These are phyloP conservation scores for Paradoxurus hermaphroditus DNA, from an alignment of 2,113 vertebrate species.

Conservation along the genomic window DNA sequence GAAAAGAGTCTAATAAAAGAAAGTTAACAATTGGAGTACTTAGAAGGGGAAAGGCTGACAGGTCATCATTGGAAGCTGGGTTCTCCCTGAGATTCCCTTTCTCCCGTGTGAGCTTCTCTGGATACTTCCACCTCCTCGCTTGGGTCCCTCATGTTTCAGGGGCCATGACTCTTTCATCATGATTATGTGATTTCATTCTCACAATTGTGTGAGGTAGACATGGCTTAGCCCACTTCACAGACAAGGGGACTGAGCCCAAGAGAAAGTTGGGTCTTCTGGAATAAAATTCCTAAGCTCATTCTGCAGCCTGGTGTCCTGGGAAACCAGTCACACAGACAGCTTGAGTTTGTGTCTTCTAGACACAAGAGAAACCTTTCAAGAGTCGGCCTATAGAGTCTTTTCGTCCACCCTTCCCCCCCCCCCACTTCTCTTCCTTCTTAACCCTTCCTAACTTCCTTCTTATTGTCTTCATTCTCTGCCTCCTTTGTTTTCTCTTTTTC, in stretches of 20 bases:
- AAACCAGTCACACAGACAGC: not conserved
- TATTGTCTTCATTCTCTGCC: not conserved
- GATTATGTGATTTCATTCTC: not conserved
- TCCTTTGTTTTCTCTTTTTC: not conserved
- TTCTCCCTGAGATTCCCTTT: not conserved
- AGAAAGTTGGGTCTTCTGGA: not conserved
- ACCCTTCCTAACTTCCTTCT: not conserved
- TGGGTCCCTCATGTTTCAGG: accelerated
- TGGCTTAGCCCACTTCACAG: not conserved
- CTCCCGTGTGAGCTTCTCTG: not conserved
- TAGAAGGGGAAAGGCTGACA: constrained; percentile 49
- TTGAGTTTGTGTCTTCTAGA: not conserved
- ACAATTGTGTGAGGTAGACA: not conserved
- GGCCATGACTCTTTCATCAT: not conserved
- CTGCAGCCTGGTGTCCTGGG: not conserved
- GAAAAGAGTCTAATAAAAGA: constrained; percentile 66
- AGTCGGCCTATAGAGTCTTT: no score
- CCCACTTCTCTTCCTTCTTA: not conserved
- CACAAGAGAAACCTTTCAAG: not conserved
- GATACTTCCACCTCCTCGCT: not conserved
- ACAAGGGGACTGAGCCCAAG: not conserved
- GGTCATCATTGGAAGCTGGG: not conserved
- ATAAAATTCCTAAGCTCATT: not conserved
- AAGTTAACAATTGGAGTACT: constrained; percentile 63
- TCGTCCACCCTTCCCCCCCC: not conserved